A percentile compares a stretch with the other conserved stretches of the same genome.
These are phyloP conservation scores for Virgularia gustaviana DNA, from an alignment of 92 coral and sea anemone species.

Conservation along the genomic window DNA sequence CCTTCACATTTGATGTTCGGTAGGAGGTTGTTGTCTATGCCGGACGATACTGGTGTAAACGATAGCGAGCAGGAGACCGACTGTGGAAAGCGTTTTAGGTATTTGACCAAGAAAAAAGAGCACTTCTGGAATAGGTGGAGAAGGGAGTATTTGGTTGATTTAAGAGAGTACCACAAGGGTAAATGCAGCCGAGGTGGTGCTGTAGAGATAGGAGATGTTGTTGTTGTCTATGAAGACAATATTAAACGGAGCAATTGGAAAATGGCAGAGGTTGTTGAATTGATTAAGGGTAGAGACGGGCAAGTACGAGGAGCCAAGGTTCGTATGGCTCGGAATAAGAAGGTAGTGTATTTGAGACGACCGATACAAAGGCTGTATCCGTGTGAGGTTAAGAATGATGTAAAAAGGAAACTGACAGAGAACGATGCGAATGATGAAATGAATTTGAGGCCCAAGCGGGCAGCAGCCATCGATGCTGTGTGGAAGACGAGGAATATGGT, in stretches of 20 bases:
- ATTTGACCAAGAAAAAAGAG: constrained; percentile 10
- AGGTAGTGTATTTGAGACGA: not conserved
- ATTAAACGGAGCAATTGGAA: constrained; percentile 30
- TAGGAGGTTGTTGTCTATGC: not conserved
- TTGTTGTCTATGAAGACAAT: constrained; percentile 13
- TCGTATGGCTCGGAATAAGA: not conserved
- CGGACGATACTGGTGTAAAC: not conserved
- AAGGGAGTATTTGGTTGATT: constrained; percentile 6
- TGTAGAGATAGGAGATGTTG: constrained; percentile 5
- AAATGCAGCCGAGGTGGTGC: not conserved
- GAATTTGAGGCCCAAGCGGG: not conserved
- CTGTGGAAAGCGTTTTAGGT: constrained; percentile 19
- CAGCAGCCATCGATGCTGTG: not conserved
- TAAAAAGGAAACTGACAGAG: not conserved
- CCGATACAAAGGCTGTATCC: constrained; percentile 2
- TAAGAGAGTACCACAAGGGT: constrained; percentile 14
- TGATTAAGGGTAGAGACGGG: constrained; percentile 37
- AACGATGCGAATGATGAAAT: not conserved
- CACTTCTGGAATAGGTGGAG: constrained; percentile 54
- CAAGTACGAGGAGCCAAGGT: constrained; percentile 15
- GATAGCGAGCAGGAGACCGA: constrained; percentile 7
- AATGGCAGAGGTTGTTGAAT: constrained; percentile 14
- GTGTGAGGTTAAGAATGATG: not conserved
- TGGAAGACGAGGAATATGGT: not conserved
- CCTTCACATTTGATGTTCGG: constrained; percentile 45